Conservation (phyloP, 1,140 invertebrate genomes). For the Frieseomelitta varia region DNA sequence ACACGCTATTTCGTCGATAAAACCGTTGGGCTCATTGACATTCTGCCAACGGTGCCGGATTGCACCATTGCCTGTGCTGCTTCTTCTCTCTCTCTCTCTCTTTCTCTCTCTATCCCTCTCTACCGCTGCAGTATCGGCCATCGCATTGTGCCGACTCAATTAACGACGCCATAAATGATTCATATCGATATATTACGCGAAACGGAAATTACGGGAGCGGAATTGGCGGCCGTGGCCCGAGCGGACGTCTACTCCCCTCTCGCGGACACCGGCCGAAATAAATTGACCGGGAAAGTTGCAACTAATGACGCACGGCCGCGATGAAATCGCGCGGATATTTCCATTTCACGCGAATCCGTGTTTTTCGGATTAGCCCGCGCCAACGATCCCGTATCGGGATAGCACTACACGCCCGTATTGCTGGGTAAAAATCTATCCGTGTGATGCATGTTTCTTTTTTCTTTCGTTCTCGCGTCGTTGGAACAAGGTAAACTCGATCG, state of each 20-base stretch:
- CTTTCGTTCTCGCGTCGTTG: background rate
- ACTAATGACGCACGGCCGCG: slow-evolving; percentile 16
- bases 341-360: background rate
- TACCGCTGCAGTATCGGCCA: slow-evolving; percentile 31
- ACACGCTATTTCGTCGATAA: slow-evolving; percentile 60
- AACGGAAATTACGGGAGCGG: slow-evolving; percentile 35
- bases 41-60: slow-evolving; percentile 53
- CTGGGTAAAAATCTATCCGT: background rate
- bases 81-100: slow-evolving; percentile 4
- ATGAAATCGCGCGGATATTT: slow-evolving; percentile 3
- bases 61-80: slow-evolving; percentile 34
- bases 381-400: background rate
- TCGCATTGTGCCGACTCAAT: slow-evolving; percentile 55
- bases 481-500: background rate
- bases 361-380: background rate
- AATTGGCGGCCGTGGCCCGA: background rate
- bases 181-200: slow-evolving; percentile 31
- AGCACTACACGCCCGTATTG: background rate
- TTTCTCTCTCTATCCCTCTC: too few relatives aligned
- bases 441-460: background rate
- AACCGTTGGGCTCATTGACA: slow-evolving; percentile 56
- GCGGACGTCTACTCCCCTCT: background rate
- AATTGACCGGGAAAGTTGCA: slow-evolving; percentile 26
- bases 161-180: slow-evolving; percentile 62
- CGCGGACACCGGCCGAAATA: background rate